Evolutionary conservation across 2,113 vertebrate genomes (phyloP).

Genomic region (Carlito syrichta): DNA sequence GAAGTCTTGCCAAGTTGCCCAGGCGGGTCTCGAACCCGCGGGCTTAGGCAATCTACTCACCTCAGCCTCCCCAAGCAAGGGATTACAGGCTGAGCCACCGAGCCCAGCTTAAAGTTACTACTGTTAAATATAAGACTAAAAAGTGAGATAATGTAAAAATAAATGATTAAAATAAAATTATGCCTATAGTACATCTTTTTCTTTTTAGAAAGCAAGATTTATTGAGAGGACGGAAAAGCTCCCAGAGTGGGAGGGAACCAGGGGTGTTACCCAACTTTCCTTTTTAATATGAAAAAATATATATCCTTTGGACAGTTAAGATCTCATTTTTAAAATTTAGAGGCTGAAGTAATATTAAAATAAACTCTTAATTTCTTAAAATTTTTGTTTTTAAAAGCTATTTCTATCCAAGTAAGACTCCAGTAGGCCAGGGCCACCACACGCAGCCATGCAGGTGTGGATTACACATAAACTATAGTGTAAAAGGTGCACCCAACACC

Average conservation of each 20-base stretch:
- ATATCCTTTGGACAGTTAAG: not conserved
- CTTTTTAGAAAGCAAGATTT: no score
- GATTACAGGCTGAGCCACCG: no score
- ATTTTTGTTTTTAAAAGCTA: slow-evolving; percentile 11
- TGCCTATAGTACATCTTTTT: not conserved
- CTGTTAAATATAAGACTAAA: not conserved
- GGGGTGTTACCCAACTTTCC: no score
- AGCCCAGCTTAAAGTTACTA: slow-evolving; percentile 14
- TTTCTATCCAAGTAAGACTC: not conserved
- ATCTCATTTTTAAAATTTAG: not conserved
- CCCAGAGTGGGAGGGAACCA: no score
- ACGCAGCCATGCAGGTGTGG: not conserved
- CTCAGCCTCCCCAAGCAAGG: no score
- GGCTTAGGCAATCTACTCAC: no score
- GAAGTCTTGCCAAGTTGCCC: no score
- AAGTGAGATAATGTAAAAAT: not conserved
- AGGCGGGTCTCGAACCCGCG: no score
- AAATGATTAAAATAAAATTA: slow-evolving; percentile 16
- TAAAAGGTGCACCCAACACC: no score
- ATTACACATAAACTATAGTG: not conserved
- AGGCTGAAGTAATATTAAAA: not conserved
- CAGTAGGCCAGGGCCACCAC: not conserved
- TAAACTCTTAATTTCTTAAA: not conserved
- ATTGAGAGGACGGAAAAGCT: no score
- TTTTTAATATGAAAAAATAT: not conserved